Conservation (phyloP, 1,140 invertebrate species). For the Parasteatoda tepidariorum region DNA sequence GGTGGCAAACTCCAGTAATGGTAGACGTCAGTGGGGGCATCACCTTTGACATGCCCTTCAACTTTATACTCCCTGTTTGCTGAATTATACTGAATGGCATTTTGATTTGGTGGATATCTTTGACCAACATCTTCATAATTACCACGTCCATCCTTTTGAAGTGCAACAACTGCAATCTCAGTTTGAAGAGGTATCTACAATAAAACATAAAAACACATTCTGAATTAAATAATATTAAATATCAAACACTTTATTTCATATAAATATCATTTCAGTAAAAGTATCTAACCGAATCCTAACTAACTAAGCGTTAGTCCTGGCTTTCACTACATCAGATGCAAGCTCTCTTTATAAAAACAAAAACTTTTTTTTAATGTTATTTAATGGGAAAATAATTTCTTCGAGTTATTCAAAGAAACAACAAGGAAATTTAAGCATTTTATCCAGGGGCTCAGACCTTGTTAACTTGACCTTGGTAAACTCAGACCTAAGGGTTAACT, state of each 20-base stretch:
- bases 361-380: too few relatives aligned
- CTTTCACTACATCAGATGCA: too few relatives aligned
- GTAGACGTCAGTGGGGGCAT: constrained; percentile 60
- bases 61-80: constrained; percentile 62
- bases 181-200: constrained; percentile 61
- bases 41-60: constrained; percentile 42
- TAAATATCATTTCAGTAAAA: neutral
- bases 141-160: constrained; percentile 54
- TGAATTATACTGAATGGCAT: constrained; percentile 62
- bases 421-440: too few relatives aligned
- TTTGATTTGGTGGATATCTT: constrained; percentile 62
- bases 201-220: neutral
- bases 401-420: too few relatives aligned
- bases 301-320: too few relatives aligned
- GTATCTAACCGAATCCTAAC: too few relatives aligned
- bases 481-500: too few relatives aligned
- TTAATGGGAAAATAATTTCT: too few relatives aligned
- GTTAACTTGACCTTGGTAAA: too few relatives aligned
- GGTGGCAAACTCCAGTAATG: constrained; percentile 65
- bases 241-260: neutral
- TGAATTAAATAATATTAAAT: neutral
- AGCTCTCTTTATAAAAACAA: too few relatives aligned
- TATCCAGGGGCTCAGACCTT: too few relatives aligned
- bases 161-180: constrained; percentile 61
- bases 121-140: constrained; percentile 61